These are phyloP conservation scores for Dipodomys spectabilis DNA, from an alignment of 2,113 vertebrate species.

Conservation along the genomic window DNA sequence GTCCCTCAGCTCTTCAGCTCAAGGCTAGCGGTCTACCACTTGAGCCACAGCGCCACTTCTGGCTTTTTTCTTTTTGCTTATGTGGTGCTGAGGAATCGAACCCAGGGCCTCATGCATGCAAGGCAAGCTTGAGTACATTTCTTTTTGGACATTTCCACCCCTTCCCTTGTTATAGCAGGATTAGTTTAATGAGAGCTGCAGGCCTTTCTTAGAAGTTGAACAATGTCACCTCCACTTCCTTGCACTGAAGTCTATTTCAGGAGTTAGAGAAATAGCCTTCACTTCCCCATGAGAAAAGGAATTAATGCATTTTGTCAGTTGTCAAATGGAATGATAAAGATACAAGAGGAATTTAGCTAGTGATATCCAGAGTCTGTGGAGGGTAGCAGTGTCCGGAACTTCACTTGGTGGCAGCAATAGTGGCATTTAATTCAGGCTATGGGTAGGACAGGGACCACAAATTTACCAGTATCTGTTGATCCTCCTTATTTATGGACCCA, in stretches of 20 bases:
- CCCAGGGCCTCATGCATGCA: too few species aligned
- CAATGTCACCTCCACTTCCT: neutral
- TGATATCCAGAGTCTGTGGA: neutral
- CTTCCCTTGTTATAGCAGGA: neutral
- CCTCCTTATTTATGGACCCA: neutral
- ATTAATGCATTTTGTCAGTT: neutral
- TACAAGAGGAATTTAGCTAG: too few species aligned
- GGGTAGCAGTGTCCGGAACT: too few species aligned
- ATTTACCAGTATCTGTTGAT: neutral
- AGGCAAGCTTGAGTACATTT: too few species aligned
- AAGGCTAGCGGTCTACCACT: too few species aligned
- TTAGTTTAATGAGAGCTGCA: neutral
- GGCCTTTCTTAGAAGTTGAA: neutral
- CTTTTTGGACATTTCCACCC: too few species aligned
- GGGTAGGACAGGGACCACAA: neutral
- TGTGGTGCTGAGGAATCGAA: too few species aligned
- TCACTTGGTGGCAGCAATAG: too few species aligned
- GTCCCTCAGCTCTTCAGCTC: too few species aligned
- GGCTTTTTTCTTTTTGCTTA: too few species aligned
- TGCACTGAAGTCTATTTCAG: neutral
- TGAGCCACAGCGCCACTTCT: too few species aligned
- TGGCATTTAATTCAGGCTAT: too few species aligned
- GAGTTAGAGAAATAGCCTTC: neutral
- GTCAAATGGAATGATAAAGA: neutral
- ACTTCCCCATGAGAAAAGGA: neutral